Conservation (phyloP, 2,888 invertebrate species). For the Drosophila anomelani region DNA sequence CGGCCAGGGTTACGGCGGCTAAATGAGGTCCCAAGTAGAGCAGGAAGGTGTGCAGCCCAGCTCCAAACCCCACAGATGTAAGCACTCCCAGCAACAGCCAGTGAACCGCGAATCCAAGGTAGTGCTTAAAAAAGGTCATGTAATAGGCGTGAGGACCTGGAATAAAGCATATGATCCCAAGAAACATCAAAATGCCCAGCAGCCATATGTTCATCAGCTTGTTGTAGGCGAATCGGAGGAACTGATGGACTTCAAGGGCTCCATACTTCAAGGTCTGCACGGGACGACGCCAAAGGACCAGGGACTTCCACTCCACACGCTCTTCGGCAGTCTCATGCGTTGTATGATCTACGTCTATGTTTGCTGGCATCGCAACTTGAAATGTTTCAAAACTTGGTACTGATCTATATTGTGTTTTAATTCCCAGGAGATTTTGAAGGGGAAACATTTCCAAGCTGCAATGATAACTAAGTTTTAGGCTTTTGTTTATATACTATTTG, state of each 20-base stretch:
- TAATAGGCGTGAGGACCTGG: constrained; percentile 83
- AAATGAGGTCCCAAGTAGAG: constrained; percentile 99
- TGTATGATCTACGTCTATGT: not conserved
- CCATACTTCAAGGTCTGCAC: constrained; percentile 92
- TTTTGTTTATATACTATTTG: not conserved
- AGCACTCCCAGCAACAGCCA: constrained; percentile 97
- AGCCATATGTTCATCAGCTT: constrained; percentile 84
- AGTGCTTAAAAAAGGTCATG: constrained; percentile 75
- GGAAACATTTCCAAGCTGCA: not conserved
- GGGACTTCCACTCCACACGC: constrained; percentile 86
- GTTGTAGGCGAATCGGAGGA: constrained; percentile 86
- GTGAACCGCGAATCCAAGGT: constrained; percentile 87
- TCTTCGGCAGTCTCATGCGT: constrained; percentile 80
- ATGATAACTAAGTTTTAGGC: not conserved
- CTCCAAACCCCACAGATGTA: constrained; percentile 98
- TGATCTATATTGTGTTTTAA: not conserved
- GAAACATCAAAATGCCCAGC: constrained; percentile 65
- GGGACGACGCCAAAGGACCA: constrained; percentile 93
- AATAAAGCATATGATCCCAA: constrained; percentile 75
- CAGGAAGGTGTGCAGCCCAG: constrained; percentile 99
- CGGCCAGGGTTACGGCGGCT: constrained; percentile 98
- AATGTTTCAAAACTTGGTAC: not conserved
- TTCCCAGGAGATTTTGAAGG: constrained; percentile 9
- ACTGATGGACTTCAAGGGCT: constrained; percentile 88
- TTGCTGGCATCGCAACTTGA: constrained; percentile 8